Conservation (phyloP, 2,797 vertebrate species). For the Vultur gryphus region DNA sequence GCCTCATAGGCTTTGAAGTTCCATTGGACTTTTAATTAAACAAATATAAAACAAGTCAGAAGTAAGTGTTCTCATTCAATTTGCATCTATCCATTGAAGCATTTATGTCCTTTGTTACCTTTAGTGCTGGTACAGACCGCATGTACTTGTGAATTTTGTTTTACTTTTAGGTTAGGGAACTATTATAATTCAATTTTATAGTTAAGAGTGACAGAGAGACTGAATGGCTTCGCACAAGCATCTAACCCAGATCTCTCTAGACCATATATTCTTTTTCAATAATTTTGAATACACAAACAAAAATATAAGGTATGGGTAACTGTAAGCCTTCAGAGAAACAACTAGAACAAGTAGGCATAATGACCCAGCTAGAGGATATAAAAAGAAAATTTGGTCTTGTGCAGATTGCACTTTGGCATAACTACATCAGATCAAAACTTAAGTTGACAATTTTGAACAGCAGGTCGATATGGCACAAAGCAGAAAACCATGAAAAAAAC, state of each 20-base stretch:
- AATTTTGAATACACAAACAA: neutral
- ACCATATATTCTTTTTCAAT: neutral
- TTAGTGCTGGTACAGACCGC: neutral
- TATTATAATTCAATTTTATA: neutral
- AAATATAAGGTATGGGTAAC: neutral
- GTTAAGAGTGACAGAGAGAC: neutral
- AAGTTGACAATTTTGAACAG: conserved; percentile 43
- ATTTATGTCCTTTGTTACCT: neutral
- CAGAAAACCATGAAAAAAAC: conserved; percentile 14
- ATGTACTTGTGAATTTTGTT: neutral
- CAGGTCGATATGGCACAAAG: conserved; percentile 27
- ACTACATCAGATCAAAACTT: conserved; percentile 7
- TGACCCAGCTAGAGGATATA: conserved; percentile 36
- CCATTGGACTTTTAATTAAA: conserved; percentile 5
- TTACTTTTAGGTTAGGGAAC: neutral
- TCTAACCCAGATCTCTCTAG: neutral
- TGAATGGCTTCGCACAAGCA: neutral
- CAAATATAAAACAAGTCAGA: neutral
- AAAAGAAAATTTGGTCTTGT: conserved; percentile 32
- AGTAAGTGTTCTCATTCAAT: neutral
- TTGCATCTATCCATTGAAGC: neutral
- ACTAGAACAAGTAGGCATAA: conserved; percentile 6
- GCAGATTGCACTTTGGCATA: conserved; percentile 22
- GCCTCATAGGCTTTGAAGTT: neutral
- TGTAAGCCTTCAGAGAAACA: neutral